phyloP scores from a whole-genome alignment of 2,797 vertebrate genomes.

The Sternarchorhynchus goeldii region DNA sequence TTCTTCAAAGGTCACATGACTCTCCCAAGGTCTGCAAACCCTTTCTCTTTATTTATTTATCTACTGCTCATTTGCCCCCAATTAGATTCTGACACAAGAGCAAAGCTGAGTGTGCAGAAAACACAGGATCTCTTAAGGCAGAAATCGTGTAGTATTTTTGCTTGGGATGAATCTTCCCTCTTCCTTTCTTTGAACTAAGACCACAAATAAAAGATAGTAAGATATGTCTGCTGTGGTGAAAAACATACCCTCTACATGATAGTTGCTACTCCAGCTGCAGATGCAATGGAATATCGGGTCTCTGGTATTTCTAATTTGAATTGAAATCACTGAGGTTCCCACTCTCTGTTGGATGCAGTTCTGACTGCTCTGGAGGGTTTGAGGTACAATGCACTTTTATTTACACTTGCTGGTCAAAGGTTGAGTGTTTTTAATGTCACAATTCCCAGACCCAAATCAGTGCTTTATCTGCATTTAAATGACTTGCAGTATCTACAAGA shows the following conservation, averaged over 20 bases:
- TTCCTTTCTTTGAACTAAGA: constrained; percentile 29
- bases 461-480: neutral
- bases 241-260: constrained; percentile 2
- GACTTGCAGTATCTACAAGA: neutral
- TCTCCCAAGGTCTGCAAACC: neutral
- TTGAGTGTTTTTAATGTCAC: neutral
- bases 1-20: constrained; percentile 22
- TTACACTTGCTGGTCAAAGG: too few species aligned
- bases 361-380: too few species aligned
- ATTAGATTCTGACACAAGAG: constrained; percentile 17
- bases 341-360: too few species aligned
- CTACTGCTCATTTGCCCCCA: neutral
- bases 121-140: neutral
- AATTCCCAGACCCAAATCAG: neutral
- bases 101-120: neutral
- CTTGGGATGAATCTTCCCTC: constrained; percentile 37
- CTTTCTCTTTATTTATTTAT: constrained; percentile 9
- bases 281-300: neutral
- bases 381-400: too few species aligned
- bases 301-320: too few species aligned
- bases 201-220: constrained; percentile 11
- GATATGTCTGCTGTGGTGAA: neutral
- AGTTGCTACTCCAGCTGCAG: constrained; percentile 7
- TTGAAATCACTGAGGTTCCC: too few species aligned
- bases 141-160: constrained; percentile 27